Evolutionary conservation across 2,797 vertebrate species (phyloP).

Genomic region (Poliocrania exsul): DNA sequence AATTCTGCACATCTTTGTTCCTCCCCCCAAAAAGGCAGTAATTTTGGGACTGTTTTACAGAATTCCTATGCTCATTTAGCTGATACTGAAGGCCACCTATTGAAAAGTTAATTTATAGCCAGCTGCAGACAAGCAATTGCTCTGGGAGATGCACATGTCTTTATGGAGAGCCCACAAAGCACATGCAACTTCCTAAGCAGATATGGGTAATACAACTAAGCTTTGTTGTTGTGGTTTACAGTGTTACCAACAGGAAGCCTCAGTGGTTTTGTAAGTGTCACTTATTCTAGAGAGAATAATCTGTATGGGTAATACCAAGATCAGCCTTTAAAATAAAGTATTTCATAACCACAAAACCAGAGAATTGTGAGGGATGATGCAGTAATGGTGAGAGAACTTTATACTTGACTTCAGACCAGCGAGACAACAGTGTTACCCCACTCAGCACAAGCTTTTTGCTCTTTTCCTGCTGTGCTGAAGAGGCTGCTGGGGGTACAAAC

Average conservation of each 20-base stretch:
- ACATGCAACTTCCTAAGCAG: constrained; percentile 13
- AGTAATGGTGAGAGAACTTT: not conserved
- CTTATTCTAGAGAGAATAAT: constrained; percentile 39
- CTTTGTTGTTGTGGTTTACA: constrained; percentile 58
- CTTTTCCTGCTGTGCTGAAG: not conserved
- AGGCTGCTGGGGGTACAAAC: not conserved
- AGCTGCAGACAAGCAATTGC: not conserved
- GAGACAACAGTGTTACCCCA: not conserved
- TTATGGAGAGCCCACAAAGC: not conserved
- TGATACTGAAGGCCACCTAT: not conserved
- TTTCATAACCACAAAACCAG: constrained; percentile 51
- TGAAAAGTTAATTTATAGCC: not conserved
- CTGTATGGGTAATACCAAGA: constrained; percentile 25
- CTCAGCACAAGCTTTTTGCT: not conserved
- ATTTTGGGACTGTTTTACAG: not conserved
- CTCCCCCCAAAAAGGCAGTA: not conserved
- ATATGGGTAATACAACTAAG: not conserved
- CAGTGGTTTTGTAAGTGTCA: constrained; percentile 53
- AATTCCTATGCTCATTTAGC: not conserved
- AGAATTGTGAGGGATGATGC: not conserved
- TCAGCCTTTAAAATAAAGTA: constrained; percentile 24
- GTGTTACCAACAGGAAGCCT: constrained; percentile 67
- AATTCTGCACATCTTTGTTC: not conserved
- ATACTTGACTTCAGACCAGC: not conserved
- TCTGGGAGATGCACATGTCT: not conserved